These are phyloP conservation scores for Cervus canadensis DNA, from an alignment of 2,113 vertebrate species.

Conservation along the genomic window DNA sequence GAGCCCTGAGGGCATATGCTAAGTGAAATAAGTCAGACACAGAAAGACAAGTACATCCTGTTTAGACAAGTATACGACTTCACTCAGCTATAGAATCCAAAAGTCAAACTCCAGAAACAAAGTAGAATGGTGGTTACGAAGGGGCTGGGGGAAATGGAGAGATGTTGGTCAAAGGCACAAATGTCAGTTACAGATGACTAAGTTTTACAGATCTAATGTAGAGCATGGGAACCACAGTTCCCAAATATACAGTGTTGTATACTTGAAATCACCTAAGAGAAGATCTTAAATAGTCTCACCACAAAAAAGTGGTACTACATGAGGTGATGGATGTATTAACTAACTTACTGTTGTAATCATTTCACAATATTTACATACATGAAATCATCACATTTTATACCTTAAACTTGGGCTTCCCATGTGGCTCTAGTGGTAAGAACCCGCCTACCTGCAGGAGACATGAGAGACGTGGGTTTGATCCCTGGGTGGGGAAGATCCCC, in stretches of 20 bases:
- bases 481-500: not conserved
- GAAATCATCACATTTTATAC: not conserved
- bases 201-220: not conserved
- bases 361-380: not conserved
- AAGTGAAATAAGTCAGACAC: not conserved
- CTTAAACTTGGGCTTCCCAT: not conserved
- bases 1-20: not conserved
- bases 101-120: not conserved
- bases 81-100: not conserved
- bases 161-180: not conserved
- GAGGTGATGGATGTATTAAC: not conserved
- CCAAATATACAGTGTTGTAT: not conserved
- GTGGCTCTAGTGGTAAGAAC: not conserved
- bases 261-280: not conserved
- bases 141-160: not conserved
- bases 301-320: not conserved
- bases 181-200: not conserved
- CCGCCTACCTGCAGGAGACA: not conserved
- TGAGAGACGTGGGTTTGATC: not conserved
- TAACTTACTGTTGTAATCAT: not conserved
- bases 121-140: not conserved
- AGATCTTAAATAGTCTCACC: not conserved
- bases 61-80: not conserved
- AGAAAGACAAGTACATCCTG: not conserved
- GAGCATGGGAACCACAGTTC: not conserved